Conservation (phyloP, 2,888 invertebrate genomes). For the Luperina nickerlii region DNA sequence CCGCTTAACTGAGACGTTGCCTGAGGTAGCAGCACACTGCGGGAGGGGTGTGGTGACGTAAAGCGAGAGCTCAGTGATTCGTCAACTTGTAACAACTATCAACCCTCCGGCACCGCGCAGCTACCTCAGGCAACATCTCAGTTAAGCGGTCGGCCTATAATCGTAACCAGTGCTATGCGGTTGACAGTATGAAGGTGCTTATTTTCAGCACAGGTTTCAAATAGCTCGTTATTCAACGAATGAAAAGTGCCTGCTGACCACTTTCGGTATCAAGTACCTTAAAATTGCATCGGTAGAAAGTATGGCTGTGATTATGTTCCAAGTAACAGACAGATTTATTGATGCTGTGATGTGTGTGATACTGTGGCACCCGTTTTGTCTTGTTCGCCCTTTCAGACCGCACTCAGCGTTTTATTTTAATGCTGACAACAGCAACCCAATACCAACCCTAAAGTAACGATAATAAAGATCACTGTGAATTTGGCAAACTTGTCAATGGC, state of each 20-base stretch:
- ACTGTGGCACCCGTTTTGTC: not conserved
- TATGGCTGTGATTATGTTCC: not conserved
- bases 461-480: not conserved
- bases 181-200: not conserved
- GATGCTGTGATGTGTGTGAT: too few species aligned
- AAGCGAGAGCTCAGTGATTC: too few species aligned
- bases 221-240: not conserved
- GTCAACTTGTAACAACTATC: too few species aligned
- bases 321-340: not conserved
- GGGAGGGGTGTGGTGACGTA: too few species aligned
- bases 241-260: not conserved
- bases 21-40: too few species aligned
- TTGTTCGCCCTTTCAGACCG: not conserved
- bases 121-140: too few species aligned
- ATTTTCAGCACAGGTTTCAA: not conserved
- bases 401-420: not conserved
- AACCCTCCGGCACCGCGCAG: too few species aligned
- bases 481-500: not conserved
- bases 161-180: not conserved
- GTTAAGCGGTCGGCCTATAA: too few species aligned
- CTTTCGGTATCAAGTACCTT: not conserved
- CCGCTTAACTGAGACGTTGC: too few species aligned
- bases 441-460: not conserved
- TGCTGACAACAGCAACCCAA: not conserved
- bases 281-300: not conserved